Evolutionary conservation across 1,140 invertebrate species (phyloP), one percentile per base, ranked within the genome.

Genomic region (Thrips palmi): DNA sequence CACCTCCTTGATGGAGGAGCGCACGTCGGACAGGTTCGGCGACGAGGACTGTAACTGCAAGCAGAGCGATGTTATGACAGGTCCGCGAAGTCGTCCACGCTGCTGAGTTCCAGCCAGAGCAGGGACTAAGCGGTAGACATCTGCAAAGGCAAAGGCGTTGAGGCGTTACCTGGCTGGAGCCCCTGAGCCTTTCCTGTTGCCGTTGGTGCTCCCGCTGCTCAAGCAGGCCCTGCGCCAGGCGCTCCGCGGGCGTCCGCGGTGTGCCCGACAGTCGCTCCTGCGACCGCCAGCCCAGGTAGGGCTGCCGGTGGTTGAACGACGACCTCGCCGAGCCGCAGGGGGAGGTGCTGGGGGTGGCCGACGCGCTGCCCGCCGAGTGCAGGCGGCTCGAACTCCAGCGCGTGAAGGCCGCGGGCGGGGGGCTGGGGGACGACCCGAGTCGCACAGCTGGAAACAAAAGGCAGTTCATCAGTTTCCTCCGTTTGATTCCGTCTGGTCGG

Each of bases 1-100:
- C 22, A 89, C 83, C 60, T 86, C 83, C 56, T 85, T 86, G 55
- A 89, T 88, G 38, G 81, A 86, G 42, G 78, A 74, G 48, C 84
- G 79, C 47, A 89, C 85, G 56, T 85, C 82, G 43, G 75, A 70
- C 38, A 53, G 43, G 23, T 49, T 49, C 32, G 46, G 54, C 40
- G 55, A n/a, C n/a, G n/a, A n/a, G n/a, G n/a, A 49, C 48, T 49
- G 49, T 42, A 45, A 34, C 44, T n/a, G n/a, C n/a, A n/a, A 25
- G 15, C 21, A 37, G 25, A 27, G n/a, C 25, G 25, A 10, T 10
- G 10, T 10, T 10, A 27, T 10, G 10, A 27, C 25, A 27, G 10
- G n/a, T 27, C 25, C n/a, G 25, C 10, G 25, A 27, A 27, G 10
- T 27, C n/a, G n/a, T n/a, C n/a, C n/a, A n/a, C n/a, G 36, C 22